Conservation (phyloP, 1,140 invertebrate genomes). For the Gryllus bimaculatus region DNA sequence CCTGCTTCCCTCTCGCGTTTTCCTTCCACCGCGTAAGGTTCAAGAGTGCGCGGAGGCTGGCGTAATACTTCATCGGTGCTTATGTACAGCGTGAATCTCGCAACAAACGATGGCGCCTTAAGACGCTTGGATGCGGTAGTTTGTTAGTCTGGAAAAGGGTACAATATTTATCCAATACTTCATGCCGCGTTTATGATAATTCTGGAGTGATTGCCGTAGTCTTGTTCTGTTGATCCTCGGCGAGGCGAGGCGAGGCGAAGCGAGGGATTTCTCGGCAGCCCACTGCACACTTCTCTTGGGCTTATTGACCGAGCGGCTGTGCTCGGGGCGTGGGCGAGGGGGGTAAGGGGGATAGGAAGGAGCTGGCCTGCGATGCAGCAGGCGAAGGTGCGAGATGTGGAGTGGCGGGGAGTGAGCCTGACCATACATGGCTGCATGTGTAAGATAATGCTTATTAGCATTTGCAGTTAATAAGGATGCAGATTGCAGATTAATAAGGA, state of each 20-base stretch:
- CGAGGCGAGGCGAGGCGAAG: background rate
- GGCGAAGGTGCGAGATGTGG: no score
- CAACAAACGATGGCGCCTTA: background rate
- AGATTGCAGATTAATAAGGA: no score
- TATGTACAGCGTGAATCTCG: background rate
- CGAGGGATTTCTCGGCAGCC: background rate
- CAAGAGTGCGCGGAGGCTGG: background rate
- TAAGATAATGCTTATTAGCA: no score
- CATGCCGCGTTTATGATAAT: background rate
- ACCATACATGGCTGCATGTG: no score
- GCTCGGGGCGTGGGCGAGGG: no score
- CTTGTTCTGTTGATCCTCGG: background rate
- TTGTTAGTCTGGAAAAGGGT: background rate
- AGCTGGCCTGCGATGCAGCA: no score
- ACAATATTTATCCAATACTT: background rate
- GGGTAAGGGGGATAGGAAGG: background rate
- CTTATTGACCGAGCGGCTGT: background rate
- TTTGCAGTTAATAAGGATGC: no score
- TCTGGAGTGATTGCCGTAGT: background rate
- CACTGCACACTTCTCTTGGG: background rate
- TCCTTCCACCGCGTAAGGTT: no score
- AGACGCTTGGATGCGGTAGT: background rate
- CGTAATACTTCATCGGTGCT: background rate
- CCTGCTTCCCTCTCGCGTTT: background rate
- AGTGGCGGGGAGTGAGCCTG: no score